Evolutionary conservation across 2,113 vertebrate genomes (phyloP), one percentile per base, ranked within the genome.

Genomic region (Eclectus roratus): DNA sequence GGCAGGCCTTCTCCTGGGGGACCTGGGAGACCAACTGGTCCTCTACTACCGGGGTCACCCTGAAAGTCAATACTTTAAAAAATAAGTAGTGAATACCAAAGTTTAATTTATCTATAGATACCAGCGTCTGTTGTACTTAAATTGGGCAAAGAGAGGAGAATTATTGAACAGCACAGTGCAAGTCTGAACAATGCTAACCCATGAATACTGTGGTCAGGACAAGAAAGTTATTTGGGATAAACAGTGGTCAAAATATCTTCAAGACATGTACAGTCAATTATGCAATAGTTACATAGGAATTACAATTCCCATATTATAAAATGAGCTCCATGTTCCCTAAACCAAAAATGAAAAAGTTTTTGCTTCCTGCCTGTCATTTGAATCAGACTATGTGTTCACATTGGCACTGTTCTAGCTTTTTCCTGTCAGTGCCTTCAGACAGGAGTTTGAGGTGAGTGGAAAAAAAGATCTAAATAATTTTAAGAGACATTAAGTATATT

Each of bases 1-100:
- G 98, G 98, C 56, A 98, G 80, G 11, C 99, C 99, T 96, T 98
- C 98, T 93, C 99, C 99, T 85, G 98, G 92, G 60, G 98, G 98
- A 21, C 99, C 99, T 0, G 98, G 96, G 37, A 97, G 96, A 94
- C 99, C 99, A 93, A 95, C 35, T 83, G 98, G 97, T 94, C 99
- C 99, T 97, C 98, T 98, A 39, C 98, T 98, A 49, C 99, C 99
- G 31, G 98, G 89, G 83, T 99, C 99, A 94, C 99, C 99, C 98
- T 99, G 92, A 65, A 98, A 98, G 58, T 89, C 1, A 27, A 76
- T 88, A 96, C 52, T 94, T 96, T 25, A 53, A 81, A 73, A 91
- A 63, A 47, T 88, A 82, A 95, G 90, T 88, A 88, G 47, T 28
- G 90, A 90, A 88, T 74, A 86, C 33, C 33, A 49, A 81, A 58